phyloP scores from a whole-genome alignment of 2,888 invertebrate genomes.

The Eumerus sabulonum region DNA sequence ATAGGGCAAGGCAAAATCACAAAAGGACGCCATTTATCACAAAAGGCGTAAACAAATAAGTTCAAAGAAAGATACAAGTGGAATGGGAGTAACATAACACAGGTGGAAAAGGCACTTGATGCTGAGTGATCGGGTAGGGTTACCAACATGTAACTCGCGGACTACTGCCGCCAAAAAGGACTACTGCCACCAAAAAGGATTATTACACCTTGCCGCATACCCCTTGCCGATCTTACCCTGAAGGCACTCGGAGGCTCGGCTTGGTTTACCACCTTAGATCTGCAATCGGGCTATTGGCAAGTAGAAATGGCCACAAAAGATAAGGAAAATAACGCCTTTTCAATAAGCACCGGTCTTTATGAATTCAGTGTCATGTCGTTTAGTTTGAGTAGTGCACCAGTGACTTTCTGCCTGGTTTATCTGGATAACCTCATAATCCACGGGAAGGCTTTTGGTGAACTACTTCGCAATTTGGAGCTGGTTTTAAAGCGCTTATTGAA shows the following conservation, averaged over 20 bases:
- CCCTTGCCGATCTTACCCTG: constrained; percentile 56
- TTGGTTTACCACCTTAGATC: constrained; percentile 67
- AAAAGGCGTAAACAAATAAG: too few species aligned
- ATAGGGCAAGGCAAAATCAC: too few species aligned
- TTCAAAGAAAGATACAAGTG: too few species aligned
- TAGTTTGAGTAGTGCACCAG: constrained; percentile 51
- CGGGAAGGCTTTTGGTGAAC: constrained; percentile 52
- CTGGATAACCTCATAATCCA: constrained; percentile 67
- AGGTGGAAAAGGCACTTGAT: too few species aligned
- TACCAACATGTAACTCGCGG: too few species aligned
- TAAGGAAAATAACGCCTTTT: constrained; percentile 57
- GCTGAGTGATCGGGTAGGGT: too few species aligned
- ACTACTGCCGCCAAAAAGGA: constrained; percentile 38
- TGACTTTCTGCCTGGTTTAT: constrained; percentile 66
- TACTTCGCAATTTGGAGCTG: constrained; percentile 30
- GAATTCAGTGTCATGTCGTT: constrained; percentile 70
- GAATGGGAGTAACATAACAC: too few species aligned
- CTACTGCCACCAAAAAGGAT: too few species aligned
- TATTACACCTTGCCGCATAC: too few species aligned
- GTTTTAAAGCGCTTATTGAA: constrained; percentile 1
- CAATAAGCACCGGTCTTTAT: constrained; percentile 5
- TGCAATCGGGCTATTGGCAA: constrained; percentile 64
- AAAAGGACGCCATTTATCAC: too few species aligned
- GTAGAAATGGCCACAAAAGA: constrained; percentile 48
- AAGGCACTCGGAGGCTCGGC: constrained; percentile 62